phyloP scores from a whole-genome alignment of 2,888 invertebrate genomes.

The Pachliopta kotzebuea region DNA sequence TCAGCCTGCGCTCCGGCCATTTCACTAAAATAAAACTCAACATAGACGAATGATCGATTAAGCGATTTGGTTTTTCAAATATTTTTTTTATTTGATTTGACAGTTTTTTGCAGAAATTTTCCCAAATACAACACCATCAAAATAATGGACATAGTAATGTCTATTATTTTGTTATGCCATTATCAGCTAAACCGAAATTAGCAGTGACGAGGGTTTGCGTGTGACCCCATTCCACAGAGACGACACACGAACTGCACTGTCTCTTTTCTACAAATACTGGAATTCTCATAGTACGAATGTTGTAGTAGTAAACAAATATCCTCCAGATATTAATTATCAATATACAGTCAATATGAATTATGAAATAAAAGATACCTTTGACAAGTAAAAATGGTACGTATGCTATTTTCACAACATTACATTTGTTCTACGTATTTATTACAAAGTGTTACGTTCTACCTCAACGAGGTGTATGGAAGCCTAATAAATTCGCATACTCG shows the following conservation, averaged over 20 bases:
- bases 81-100: background rate
- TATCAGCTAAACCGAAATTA: conserved; percentile 68
- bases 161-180: no score
- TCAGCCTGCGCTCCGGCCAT: conserved; percentile 3
- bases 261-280: conserved; percentile 32
- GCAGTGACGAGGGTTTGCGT: conserved; percentile 62
- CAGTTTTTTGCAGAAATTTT: background rate
- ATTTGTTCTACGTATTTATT: background rate
- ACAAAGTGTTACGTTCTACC: conserved; percentile 26
- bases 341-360: background rate
- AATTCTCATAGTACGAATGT: conserved; percentile 27
- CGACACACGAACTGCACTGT: conserved; percentile 35
- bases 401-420: conserved; percentile 10
- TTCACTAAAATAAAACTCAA: conserved; percentile 21
- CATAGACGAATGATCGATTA: background rate
- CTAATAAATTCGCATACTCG: conserved; percentile 31
- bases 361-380: conserved; percentile 2
- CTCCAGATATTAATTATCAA: conserved; percentile 3
- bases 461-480: conserved; percentile 19
- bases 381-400: conserved; percentile 6
- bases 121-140: conserved; percentile 43
- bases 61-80: background rate
- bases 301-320: conserved; percentile 5
- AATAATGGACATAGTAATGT: conserved; percentile 61
- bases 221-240: conserved; percentile 57